Base-by-base conservation (phyloP, 2,797 vertebrate genomes). In the Botia kubotai region DNA sequence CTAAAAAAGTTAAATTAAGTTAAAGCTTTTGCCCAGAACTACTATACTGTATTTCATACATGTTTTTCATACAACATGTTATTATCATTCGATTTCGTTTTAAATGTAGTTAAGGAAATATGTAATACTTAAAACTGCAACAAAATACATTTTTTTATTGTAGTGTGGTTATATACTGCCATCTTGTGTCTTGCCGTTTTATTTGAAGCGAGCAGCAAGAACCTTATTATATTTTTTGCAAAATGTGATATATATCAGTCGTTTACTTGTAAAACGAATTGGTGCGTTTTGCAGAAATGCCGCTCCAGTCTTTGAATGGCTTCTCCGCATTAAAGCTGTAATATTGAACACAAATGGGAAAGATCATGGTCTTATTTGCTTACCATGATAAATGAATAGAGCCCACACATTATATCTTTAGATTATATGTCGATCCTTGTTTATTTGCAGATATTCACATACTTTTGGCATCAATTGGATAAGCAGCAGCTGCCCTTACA, bases 121-220 rank as follows among this genome's bases (percentile, higher is more conserved):
- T 46, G 36, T 39, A 39, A 39, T 39, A 39, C 0, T 52, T 52
- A 16, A 16, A 5, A 70, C 52, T 17, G 19, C 14, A 23, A 16
- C 33, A 72, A 55, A 72, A 36, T 36, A 6, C 33, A 36, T 4
- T 39, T 46, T 46, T 11, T 46, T 2, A 8, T 12, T 69, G 29
- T 58, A 29, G 0, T 5, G 6, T 12, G 17, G 21, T 26, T 23
- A 60, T 43, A 77, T 33, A 58, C 65, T 77, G 65, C 75, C 52
- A 77, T 29, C 65, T 69, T 21, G 52, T 77, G 75, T 77, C 33
- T 66, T 50, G 21, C 10, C 53, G 19, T 57, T 77, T 68, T 67
- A 57, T 46, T 19, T 29, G 10, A 76, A 58, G 16, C 5, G 14
- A 17, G 48, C 48, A 50, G 23, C 23, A 26, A 26, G 13, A 53